phyloP scores from a whole-genome alignment of 2,113 vertebrate species.

The Saccopteryx leptura region DNA sequence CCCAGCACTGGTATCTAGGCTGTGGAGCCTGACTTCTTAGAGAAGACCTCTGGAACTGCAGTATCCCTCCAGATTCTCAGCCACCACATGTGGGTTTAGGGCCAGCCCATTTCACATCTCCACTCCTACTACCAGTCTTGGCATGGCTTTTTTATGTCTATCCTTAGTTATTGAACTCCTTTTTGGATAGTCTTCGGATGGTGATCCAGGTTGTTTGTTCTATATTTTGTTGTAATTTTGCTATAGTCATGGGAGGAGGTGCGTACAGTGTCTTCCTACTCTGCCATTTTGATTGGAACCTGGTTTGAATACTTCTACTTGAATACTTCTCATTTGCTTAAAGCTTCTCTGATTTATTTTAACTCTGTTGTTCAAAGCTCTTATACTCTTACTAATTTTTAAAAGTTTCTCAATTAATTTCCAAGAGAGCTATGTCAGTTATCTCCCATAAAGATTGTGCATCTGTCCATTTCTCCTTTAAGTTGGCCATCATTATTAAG shows the following conservation, averaged over 20 bases:
- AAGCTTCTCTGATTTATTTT: background rate
- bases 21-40: background rate
- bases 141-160: background rate
- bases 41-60: background rate
- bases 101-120: background rate
- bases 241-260: background rate
- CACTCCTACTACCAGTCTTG: background rate
- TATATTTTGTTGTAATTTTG: background rate
- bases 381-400: constrained; percentile 31
- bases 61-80: background rate
- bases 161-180: background rate
- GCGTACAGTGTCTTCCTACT: background rate
- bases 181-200: background rate
- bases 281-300: background rate
- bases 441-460: background rate
- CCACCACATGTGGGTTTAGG: background rate
- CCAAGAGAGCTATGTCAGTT: background rate
- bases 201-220: background rate
- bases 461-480: constrained; percentile 16
- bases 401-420: constrained; percentile 41
- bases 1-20: background rate
- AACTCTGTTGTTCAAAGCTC: constrained; percentile 24
- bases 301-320: background rate
- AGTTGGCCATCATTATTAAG: constrained; percentile 22
- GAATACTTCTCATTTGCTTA: constrained; percentile 17